Evolutionary conservation across 2,888 invertebrate species (phyloP), one percentile per base, ranked within the genome.

Genomic region (Ophioninae sp.): DNA sequence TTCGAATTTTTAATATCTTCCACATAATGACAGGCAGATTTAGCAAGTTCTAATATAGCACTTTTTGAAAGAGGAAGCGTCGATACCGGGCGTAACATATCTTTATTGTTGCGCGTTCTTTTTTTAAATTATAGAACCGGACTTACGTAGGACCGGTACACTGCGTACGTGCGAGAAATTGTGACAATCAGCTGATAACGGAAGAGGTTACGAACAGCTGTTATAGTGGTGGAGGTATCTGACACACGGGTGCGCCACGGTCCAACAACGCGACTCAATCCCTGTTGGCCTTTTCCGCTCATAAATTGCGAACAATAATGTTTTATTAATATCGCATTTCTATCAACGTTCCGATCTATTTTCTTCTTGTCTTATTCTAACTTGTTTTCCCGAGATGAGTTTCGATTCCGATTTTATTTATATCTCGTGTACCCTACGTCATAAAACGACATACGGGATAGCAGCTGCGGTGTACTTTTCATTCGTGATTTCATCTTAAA

Each of bases 81-180:
- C 50, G 83, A 72, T 10, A 86, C 23, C 21, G 86, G 86, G 57
- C 78, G 85, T n/a, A 86, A 59, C 86, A 86, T 86, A 21, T 6
- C 21, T 59, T 7, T 20, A 21, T 50, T 13, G 10, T 20, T 21
- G 20, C 7, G 7, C 21, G 17, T 59, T 21, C 5, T 21, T 6
- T 21, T 59, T 59, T 59, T 59, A 1, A 5, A 5, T 20, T 20
- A 20, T 21, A 57, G 17, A 13, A 41, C 21, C 23, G 30, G 17
- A 64, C 37, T 6, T 6, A n/a, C 17, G 21, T 6, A 20, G 21
- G 10, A 2, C 20, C 20, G 21, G 7, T 7, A 41, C 2, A 21
- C 23, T 2, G n/a, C 30, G n/a, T 17, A 17, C n/a, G 41, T 7
- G 0, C 44, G 2, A 56, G 44, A 56, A 78, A 62, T 30, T n/a